phyloP scores from a whole-genome alignment of 1,140 invertebrate species.

The Bathynomus jamesi region DNA sequence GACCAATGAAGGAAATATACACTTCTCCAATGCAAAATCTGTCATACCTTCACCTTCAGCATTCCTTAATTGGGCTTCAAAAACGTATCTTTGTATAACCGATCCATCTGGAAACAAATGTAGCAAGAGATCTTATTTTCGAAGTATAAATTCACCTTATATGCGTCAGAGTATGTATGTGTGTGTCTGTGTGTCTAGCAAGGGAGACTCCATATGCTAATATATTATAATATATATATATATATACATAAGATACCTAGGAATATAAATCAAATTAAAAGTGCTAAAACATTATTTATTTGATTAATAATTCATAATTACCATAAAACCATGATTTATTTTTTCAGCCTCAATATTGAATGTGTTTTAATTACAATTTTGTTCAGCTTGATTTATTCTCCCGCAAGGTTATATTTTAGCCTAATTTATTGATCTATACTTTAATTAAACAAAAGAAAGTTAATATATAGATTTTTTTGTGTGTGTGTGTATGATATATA shows the following conservation, averaged over 20 bases:
- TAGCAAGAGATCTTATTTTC: too few species aligned
- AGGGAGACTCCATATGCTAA: too few species aligned
- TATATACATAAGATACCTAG: background rate
- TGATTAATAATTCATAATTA: background rate
- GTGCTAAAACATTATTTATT: background rate
- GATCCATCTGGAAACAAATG: too few species aligned
- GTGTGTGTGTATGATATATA: background rate
- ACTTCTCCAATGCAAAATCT: too few species aligned
- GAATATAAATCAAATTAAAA: background rate
- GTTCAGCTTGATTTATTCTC: background rate
- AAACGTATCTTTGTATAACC: too few species aligned
- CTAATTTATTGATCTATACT: background rate
- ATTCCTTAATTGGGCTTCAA: too few species aligned
- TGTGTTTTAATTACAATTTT: background rate
- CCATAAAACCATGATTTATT: background rate
- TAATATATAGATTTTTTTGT: background rate
- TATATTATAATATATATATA: background rate
- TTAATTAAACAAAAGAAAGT: background rate
- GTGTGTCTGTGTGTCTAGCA: too few species aligned
- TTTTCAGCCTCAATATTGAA: background rate
- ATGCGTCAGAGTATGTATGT: too few species aligned
- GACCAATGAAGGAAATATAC: too few species aligned
- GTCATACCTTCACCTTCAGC: too few species aligned
- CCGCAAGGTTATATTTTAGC: background rate
- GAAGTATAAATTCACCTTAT: too few species aligned